phyloP scores from a whole-genome alignment of 2,888 invertebrate species.

The Cheilosia impressa region DNA sequence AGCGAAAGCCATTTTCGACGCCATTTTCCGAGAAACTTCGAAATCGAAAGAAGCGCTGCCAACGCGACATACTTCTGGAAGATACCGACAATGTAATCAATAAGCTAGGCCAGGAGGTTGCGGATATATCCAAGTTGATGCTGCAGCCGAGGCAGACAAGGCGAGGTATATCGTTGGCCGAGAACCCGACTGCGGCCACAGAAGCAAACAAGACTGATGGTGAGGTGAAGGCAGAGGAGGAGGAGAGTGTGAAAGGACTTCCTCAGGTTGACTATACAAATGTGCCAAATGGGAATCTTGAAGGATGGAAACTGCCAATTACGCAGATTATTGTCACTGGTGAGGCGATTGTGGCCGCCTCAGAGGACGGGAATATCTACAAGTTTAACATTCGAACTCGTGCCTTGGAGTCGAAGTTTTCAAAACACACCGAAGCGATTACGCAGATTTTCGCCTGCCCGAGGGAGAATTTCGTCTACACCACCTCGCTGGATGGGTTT shows the following conservation, averaged over 20 bases:
- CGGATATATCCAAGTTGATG: slow-evolving; percentile 31
- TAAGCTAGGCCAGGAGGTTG: not conserved
- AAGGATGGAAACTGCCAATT: slow-evolving; percentile 79
- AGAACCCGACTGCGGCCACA: not conserved
- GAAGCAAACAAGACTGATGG: slow-evolving; percentile 20
- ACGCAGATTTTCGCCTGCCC: slow-evolving; percentile 80
- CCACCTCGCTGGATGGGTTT: slow-evolving; percentile 82
- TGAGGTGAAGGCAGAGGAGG: not conserved
- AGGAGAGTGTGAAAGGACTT: not conserved
- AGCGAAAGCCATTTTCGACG: slow-evolving; percentile 43
- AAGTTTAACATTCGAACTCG: slow-evolving; percentile 80
- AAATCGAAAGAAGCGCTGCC: slow-evolving; percentile 72
- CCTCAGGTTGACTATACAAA: slow-evolving; percentile 68
- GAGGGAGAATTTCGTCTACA: slow-evolving; percentile 78
- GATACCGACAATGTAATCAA: slow-evolving; percentile 41
- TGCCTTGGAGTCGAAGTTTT: slow-evolving; percentile 79
- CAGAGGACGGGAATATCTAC: slow-evolving; percentile 82
- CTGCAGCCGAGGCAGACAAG: slow-evolving; percentile 5
- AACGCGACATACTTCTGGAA: slow-evolving; percentile 64
- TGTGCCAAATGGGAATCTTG: slow-evolving; percentile 78
- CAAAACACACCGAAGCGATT: slow-evolving; percentile 82
- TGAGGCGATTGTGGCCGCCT: slow-evolving; percentile 80
- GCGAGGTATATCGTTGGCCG: not conserved
- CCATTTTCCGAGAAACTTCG: slow-evolving; percentile 61
- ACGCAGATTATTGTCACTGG: slow-evolving; percentile 80